Base-by-base conservation (phyloP, 2,888 invertebrate genomes). In the Lasioglossum villosulum region DNA sequence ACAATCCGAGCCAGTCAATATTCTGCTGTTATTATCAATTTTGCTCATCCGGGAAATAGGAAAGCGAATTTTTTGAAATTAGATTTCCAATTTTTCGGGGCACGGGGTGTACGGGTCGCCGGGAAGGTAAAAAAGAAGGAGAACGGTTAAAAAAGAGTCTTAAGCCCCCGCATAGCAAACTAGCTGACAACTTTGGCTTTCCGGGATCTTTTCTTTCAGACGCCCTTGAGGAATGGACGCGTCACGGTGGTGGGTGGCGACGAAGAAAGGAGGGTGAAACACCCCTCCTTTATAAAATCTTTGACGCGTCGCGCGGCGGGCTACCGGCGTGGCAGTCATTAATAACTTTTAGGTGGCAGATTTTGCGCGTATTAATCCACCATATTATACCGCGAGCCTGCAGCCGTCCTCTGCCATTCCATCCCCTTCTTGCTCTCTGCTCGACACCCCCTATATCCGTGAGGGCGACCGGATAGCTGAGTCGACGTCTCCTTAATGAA, bases 291-390 rank as follows among this genome's bases (percentile, higher is more conserved):
- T 92, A 93, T 93, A 94, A 95, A 95, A 94, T 94, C 94, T 95
- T 94, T 94, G 94, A 94, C 94, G 93, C 92, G 93, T 92, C 92
- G 91, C 87, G 84, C 87, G 88, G 88, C 88, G 89, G 90, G 88
- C 88, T 87, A 89, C 82, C 88, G 86, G 87, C 89, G 84, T 90
- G 92, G 80, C 93, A 94, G 94, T 95, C 95, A 95, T 95, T 95
- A 95, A 95, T 95, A 95, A 94, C 95, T 94, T 95, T 95, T 94
- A 93, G 93, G 92, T 94, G 94, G 94, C 95, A 95, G 94, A 95
- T 95, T 95, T 94, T 88, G 94, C 94, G 94, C 93, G 94, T 94
- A 95, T 94, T 95, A 95, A 95, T 95, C 94, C 94, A 92, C 92
- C 93, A 93, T 94, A 94, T 94, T 94, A 94, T 94, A 92, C 94